These are phyloP conservation scores for Hyperopisus bebe DNA, from an alignment of 2,113 vertebrate species.

Conservation along the genomic window DNA sequence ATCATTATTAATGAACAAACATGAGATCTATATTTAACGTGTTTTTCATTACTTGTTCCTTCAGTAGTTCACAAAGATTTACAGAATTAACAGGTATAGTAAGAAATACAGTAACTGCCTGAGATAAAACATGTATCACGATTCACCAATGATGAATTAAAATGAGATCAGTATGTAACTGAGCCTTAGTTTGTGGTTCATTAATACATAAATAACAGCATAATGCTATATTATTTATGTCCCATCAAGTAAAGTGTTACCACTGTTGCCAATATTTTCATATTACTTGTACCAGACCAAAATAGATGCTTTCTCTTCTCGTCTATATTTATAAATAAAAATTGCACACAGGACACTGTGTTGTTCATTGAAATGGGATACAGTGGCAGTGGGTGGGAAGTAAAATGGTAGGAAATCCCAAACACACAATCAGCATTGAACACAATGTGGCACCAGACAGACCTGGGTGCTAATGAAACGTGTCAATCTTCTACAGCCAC, in stretches of 20 bases:
- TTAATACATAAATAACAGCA: not conserved
- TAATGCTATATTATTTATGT: not conserved
- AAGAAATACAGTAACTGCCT: no score
- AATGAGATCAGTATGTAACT: not conserved
- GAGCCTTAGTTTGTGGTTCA: not conserved
- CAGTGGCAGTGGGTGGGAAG: not conserved
- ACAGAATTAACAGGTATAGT: no score
- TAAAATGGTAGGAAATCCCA: constrained; percentile 6
- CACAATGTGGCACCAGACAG: not conserved
- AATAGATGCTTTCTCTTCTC: not conserved
- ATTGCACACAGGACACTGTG: not conserved
- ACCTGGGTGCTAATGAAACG: not conserved
- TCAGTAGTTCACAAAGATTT: no score
- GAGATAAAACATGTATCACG: not conserved
- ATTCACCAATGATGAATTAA: not conserved
- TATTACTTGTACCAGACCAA: not conserved
- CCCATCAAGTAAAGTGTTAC: not conserved
- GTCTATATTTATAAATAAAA: not conserved
- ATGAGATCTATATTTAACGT: no score
- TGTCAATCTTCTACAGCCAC: not conserved
- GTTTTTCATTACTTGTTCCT: no score
- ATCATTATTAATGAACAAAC: no score
- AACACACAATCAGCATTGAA: not conserved
- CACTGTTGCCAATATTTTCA: not conserved
- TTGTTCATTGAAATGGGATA: not conserved